Evolutionary conservation across 2,797 vertebrate species (phyloP), one percentile per base, ranked within the genome.

Genomic region (Neosilurus hyrtlii): DNA sequence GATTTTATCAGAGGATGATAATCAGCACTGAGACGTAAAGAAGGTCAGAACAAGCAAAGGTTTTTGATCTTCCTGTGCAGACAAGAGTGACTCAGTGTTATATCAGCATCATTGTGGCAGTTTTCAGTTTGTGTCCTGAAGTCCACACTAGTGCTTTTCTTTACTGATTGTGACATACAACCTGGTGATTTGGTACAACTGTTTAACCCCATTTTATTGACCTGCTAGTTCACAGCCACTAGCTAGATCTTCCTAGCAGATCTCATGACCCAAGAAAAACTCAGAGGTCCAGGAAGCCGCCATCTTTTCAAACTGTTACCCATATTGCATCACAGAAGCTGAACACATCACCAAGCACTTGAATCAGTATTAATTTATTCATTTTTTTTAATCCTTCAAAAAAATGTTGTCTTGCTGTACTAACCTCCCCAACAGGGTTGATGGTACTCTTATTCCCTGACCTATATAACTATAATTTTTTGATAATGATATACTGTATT

Each of bases 1-100:
- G 62, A 79, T 59, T 80, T 68, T 78, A 65, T 83, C 86, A 54
- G 18, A 57, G 18, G 51, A 83, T 66, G 24, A 72, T 56, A 83
- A 80, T 75, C 72, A 75, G 54, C 49, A 83, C 66, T 70, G 30
- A n/a, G 74, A 65, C 7, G 26, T 59, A 74, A 68, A 52, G 52
- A 54, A 57, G 72, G 30, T 24, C 49, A 37, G 22, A 67, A 10
- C 51, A 63, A 82, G 49, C 30, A 51, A 54, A 35, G n/a, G 20
- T 35, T 61, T 63, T 14, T 43, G n/a, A 72, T 65, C 49, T 71
- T 63, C 16, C n/a, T 1, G 7, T 11, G 4, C 49, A 18, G n/a
- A 52, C 61, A 79, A 79, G n/a, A 0, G 7, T 22, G 49, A 54
- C 52, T 2, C 3, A 12, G 35, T 4, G 16, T 52, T 66, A 51